Conservation (phyloP, 2,888 invertebrate species). For the Diachrysia chrysitis region DNA sequence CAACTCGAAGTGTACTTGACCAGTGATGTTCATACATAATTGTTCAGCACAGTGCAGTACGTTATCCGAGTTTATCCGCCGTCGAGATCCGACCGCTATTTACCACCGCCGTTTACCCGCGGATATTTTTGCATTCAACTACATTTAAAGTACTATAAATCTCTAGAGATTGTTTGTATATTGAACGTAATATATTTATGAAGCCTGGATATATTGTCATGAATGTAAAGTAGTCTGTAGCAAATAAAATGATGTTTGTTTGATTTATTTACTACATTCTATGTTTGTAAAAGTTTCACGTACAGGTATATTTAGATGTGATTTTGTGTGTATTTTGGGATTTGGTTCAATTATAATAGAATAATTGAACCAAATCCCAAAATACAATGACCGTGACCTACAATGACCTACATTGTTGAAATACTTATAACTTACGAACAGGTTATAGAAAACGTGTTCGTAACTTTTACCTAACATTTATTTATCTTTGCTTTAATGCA, state of each 20-base stretch:
- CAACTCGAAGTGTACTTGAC: neutral
- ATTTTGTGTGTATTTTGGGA: neutral
- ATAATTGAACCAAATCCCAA: no score
- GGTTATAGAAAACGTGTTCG: no score
- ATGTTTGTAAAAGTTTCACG: neutral
- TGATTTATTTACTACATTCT: conserved; percentile 2
- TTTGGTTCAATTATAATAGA: no score
- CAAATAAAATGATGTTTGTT: neutral
- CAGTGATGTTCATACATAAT: neutral
- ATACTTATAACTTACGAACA: no score
- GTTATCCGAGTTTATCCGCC: conserved; percentile 1
- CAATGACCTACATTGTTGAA: no score
- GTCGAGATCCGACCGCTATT: neutral
- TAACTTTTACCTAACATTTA: no score
- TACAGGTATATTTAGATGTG: neutral
- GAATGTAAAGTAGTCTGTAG: conserved; percentile 8
- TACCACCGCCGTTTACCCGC: conserved; percentile 8
- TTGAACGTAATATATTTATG: conserved; percentile 25
- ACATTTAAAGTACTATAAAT: conserved; percentile 36
- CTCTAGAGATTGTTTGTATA: conserved; percentile 32
- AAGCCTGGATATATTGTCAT: conserved; percentile 9
- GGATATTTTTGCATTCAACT: conserved; percentile 36
- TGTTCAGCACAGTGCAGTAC: neutral
- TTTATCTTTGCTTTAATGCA: no score
- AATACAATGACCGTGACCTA: no score